These are phyloP conservation scores for Mylabris sibirica DNA, from an alignment of 2,888 invertebrate genomes.

Conservation along the genomic window DNA sequence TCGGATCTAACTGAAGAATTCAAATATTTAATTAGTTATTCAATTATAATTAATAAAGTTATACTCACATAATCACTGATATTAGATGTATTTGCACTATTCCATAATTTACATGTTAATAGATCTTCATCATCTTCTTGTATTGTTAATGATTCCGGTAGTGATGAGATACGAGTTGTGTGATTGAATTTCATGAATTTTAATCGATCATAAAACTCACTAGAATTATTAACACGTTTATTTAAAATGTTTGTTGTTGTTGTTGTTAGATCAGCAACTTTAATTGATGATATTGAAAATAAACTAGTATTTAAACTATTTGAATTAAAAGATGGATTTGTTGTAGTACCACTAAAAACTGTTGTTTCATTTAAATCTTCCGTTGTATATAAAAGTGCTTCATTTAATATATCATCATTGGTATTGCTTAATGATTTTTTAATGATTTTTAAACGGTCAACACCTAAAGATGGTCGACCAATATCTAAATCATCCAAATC, in stretches of 20 bases:
- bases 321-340: slow-evolving; percentile 17
- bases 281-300: slow-evolving; percentile 9
- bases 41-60: background rate
- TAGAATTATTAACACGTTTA: background rate
- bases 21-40: no score
- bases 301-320: slow-evolving; percentile 11
- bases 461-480: slow-evolving; percentile 20
- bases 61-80: background rate
- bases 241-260: background rate
- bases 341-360: slow-evolving; percentile 14
- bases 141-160: background rate
- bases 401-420: background rate
- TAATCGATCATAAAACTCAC: background rate
- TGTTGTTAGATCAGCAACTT: slow-evolving; percentile 2
- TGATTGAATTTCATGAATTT: background rate
- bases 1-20: background rate
- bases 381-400: background rate
- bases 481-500: slow-evolving; percentile 33
- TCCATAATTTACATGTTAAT: background rate
- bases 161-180: background rate
- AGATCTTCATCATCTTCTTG: background rate
- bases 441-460: slow-evolving; percentile 14
- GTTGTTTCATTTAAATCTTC: background rate
- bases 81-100: background rate
- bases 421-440: slow-evolving; percentile 1